phyloP scores from a whole-genome alignment of 1,140 invertebrate species.

The Antheraea pernyi region DNA sequence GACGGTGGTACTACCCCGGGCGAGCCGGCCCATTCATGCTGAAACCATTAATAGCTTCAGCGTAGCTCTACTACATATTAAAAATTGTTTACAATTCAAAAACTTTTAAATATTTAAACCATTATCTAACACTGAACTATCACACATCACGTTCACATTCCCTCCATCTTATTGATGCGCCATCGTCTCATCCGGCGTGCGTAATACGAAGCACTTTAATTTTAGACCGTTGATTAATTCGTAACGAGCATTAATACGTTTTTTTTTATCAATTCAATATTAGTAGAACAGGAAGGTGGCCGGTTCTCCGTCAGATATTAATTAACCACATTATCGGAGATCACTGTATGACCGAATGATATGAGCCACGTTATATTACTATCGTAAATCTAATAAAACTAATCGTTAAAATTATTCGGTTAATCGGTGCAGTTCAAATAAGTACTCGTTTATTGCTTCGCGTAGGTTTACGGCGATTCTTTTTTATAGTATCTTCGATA shows the following conservation, averaged over 20 bases:
- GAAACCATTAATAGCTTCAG: too few relatives aligned
- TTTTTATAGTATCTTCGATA: background rate
- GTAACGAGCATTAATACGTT: constrained; percentile 29
- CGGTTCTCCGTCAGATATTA: constrained; percentile 37
- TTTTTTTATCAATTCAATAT: constrained; percentile 24
- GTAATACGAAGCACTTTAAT: constrained; percentile 18
- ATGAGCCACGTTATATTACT: constrained; percentile 10
- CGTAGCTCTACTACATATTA: too few relatives aligned
- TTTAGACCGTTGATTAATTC: constrained; percentile 25
- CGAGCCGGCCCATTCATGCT: too few relatives aligned
- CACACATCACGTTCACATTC: background rate
- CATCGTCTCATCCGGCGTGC: constrained; percentile 12
- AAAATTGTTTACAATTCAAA: too few relatives aligned
- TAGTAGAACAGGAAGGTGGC: constrained; percentile 35
- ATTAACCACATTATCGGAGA: constrained; percentile 38
- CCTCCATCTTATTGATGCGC: background rate
- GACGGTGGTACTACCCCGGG: too few relatives aligned
- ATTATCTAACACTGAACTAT: background rate
- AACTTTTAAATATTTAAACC: too few relatives aligned
- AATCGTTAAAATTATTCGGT: constrained; percentile 8
- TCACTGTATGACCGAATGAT: constrained; percentile 5
- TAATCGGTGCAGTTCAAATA: background rate
- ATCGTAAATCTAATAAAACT: constrained; percentile 1
- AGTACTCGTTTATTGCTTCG: background rate
- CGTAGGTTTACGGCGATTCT: background rate